Evolutionary conservation across 1,140 invertebrate species (phyloP).

Genomic region (Bombus polaris): DNA sequence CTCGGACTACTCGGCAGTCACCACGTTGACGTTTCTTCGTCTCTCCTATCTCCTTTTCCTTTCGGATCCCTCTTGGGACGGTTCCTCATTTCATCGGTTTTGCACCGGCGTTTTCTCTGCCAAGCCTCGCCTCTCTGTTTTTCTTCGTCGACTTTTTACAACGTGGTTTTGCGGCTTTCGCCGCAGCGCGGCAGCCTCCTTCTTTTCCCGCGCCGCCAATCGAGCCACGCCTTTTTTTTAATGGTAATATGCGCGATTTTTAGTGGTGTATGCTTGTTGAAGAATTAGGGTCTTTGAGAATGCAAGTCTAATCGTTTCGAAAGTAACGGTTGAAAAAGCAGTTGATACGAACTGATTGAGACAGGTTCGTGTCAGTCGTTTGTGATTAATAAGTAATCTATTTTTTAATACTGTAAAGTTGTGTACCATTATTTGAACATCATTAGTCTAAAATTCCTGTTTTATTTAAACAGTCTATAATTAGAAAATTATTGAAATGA

Average conservation of each 20-base stretch:
- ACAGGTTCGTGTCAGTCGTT: no score
- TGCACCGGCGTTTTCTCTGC: background rate
- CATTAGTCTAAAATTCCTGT: background rate
- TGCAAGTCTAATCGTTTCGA: no score
- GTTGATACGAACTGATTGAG: no score
- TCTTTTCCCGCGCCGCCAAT: background rate
- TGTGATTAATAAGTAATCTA: background rate
- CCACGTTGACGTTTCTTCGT: conserved; percentile 6
- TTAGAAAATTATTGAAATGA: no score
- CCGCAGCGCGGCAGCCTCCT: no score
- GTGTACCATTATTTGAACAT: no score
- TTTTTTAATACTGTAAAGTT: background rate
- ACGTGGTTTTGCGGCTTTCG: background rate
- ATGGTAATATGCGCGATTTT: no score
- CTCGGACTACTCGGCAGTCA: background rate
- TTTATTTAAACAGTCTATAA: background rate
- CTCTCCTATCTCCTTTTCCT: background rate
- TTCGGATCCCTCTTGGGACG: background rate
- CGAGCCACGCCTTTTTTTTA: background rate
- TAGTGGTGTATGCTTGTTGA: no score
- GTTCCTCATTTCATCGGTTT: conserved; percentile 12
- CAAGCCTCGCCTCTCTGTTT: background rate
- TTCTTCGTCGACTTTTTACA: conserved; percentile 3
- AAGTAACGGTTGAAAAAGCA: no score
- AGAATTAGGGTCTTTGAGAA: no score